Evolutionary conservation across 2,888 invertebrate genomes (phyloP), one percentile per base, ranked within the genome.

Genomic region (Oxycera nigricornis): DNA sequence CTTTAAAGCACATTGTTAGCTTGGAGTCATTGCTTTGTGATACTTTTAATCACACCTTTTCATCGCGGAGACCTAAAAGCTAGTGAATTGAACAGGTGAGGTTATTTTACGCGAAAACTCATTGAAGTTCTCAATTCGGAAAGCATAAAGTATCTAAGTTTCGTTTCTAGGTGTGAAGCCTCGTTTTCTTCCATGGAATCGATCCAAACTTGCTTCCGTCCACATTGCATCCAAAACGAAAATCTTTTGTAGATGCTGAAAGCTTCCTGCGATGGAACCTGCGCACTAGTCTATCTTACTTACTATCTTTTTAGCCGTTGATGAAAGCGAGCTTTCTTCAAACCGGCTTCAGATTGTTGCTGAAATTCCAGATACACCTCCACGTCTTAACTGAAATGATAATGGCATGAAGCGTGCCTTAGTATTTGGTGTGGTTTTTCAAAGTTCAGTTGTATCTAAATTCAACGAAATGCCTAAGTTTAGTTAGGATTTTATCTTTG

Each of bases 401-500:
- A 20, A 28, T 35, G 22, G 55, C 20, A n/a, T 2, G 39, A 17
- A 41, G 26, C 65, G 65, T 65, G 35, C 62, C 62, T 62, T 62
- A 24, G 41, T 39, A 41, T 20, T 41, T 35, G 62, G 39, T 35
- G 39, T 41, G 41, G 24, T 65, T 39, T 39, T 65, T 17, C 39
- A 41, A 65, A 41, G 65, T 65, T 65, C 35, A 22, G 55, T 31
- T 52, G 52, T 14, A 31, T 55, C 55, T 52, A 41, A 70, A 17
- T 31, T 30, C 52, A 6, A 70, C 30, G 52, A 70, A 52, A 20
- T 52, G 31, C 22, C 52, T 52, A 22, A 52, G 24, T 31, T 70
- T 55, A 70, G 70, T 70, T 28, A 52, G 70, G 70, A 70, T 31
- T 70, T 41, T 52, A 52, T 55, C 52, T 70, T 52, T 70, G 55